phyloP scores from a whole-genome alignment of 2,888 invertebrate genomes.

The Imbricaverruca yamaguchii region DNA sequence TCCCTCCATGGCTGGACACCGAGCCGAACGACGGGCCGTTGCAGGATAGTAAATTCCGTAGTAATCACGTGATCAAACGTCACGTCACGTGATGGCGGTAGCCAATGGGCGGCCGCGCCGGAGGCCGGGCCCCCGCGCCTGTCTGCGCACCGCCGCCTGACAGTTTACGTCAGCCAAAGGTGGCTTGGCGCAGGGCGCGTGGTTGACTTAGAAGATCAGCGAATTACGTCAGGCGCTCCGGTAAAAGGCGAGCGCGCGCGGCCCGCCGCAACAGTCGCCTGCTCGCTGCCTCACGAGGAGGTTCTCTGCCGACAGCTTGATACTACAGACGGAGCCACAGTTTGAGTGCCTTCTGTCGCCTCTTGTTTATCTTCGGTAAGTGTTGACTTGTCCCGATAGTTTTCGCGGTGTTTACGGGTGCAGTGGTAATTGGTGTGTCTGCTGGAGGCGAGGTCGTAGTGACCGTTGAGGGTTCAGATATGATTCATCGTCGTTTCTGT shows the following conservation, averaged over 20 bases:
- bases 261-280: not conserved
- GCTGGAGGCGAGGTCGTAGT: not conserved
- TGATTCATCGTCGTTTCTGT: too few species aligned
- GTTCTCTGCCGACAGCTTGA: not conserved
- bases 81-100: not conserved
- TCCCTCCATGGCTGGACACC: not conserved
- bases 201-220: not conserved
- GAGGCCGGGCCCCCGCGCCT: not conserved
- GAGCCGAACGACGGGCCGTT: not conserved
- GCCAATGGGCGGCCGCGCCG: not conserved
- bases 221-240: not conserved
- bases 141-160: not conserved
- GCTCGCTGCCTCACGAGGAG: too few species aligned
- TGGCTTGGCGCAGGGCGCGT: constrained; percentile 1
- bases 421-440: not conserved
- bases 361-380: too few species aligned
- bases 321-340: not conserved
- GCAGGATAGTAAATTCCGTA: not conserved
- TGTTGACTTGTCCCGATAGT: too few species aligned
- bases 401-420: not conserved
- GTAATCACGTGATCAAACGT: too few species aligned
- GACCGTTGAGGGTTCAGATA: too few species aligned
- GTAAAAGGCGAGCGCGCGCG: not conserved
- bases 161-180: not conserved
- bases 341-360: too few species aligned